Conservation (phyloP, 2,888 invertebrate species). For the Epiblema foenella region DNA sequence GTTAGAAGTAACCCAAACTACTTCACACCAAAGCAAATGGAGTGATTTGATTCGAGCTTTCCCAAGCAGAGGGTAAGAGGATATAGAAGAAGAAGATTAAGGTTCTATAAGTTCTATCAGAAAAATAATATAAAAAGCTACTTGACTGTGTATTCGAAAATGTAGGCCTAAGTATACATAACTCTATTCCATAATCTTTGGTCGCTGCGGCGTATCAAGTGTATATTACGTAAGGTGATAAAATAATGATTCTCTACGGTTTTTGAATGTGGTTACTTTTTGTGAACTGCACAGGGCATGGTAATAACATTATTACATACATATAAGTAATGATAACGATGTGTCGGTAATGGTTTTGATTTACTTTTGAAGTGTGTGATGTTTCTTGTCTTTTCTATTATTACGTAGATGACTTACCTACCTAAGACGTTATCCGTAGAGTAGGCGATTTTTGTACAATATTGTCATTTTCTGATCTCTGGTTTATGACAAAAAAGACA, state of each 20-base stretch:
- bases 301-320: neutral
- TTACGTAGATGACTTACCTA: no score
- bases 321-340: neutral
- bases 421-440: no score
- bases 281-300: constrained; percentile 15
- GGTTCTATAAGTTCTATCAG: no score
- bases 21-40: no score
- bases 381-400: neutral
- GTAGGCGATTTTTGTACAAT: no score
- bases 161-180: neutral
- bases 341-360: neutral
- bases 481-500: no score
- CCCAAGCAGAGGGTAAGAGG: no score
- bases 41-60: no score
- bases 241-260: constrained; percentile 33
- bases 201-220: constrained; percentile 31
- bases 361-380: neutral
- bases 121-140: no score
- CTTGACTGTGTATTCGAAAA: neutral
- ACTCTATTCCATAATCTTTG: constrained; percentile 16
- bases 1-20: no score
- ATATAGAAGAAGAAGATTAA: no score
- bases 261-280: constrained; percentile 25
- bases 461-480: no score
- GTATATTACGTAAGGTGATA: constrained; percentile 33